Base-by-base conservation (phyloP, 2,113 vertebrate species). In the Clarias batrachus region DNA sequence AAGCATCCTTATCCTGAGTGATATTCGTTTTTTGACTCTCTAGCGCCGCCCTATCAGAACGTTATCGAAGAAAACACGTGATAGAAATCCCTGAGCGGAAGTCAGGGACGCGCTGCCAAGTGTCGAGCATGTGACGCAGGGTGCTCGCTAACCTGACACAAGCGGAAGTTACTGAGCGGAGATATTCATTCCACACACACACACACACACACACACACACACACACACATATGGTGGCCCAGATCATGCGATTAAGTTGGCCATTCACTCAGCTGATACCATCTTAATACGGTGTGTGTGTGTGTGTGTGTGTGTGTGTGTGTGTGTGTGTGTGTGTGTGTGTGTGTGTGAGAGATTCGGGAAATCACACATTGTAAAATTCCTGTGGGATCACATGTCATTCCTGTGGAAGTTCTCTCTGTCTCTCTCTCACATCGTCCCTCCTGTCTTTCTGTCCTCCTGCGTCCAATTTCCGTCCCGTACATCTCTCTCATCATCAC, bases 331-430 rank as follows among this genome's bases (percentile, higher is more conserved):
- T 66, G 65, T 27, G 12, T 8, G 63, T n/a, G 63, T 4, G 63
- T 27, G 63, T 13, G 63, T 27, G 30, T 9, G 68, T 19, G 30
- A 37, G 30, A 71, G 68, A 19, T n/a, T 30, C 23, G 2, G 19
- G 37, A 85, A 52, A 52, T 82, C 60, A 65, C 33, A 37, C 62
- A 21, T 68, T 54, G 66, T 82, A 54, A 82, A 65, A 82, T 63
- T 65, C 60, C 37, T 63, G 80, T 65, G 37, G 33, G 23, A 65
- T 25, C 25, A 65, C n/a, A 66, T 27, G 63, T 66, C 27, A 70
- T 70, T 70, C 27, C 27, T 70, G 16, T 33, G 30, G 27, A 70
- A 33, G 27, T 8, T 5, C 65, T 68, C 8, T 33, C 66, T 68
- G 14, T 9, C 17, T 52, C 54, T 56, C 25, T 16, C 41, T 8